Percentiles rank a stretch among this genome's conserved stretches.
Evolutionary conservation across 1,140 invertebrate species (phyloP).

Genomic region (Procambarus clarkii): DNA sequence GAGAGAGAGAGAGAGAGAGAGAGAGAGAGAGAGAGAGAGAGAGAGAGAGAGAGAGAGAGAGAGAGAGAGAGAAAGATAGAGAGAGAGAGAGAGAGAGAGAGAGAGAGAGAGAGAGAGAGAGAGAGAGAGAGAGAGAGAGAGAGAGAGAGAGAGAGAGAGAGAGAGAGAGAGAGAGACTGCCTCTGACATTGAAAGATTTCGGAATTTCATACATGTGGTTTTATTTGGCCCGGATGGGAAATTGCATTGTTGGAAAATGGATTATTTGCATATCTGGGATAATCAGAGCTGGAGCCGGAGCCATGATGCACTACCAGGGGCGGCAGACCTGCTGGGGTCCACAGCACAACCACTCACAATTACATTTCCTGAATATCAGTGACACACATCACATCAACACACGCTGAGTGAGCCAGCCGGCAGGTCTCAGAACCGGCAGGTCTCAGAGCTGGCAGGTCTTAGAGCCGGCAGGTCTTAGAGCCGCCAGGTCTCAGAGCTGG

Average conservation of each 20-base stretch:
- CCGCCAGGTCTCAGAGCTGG: no score
- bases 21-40: neutral
- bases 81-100: neutral
- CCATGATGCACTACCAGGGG: neutral
- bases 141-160: conserved; percentile 23
- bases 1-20: conserved; percentile 36
- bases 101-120: neutral
- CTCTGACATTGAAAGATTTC: conserved; percentile 30
- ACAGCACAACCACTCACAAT: no score
- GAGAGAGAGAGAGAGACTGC: conserved; percentile 10
- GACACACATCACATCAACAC: no score
- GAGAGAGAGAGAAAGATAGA: neutral
- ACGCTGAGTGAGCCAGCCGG: no score
- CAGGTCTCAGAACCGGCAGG: no score
- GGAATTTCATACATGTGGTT: conserved; percentile 41
- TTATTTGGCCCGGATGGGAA: conserved; percentile 42
- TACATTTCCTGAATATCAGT: no score
- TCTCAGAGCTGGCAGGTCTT: no score
- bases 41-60: neutral
- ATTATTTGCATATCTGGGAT: conserved; percentile 47
- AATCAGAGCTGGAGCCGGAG: neutral
- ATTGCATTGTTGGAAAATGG: conserved; percentile 41
- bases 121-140: neutral
- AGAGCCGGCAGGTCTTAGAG: no score
- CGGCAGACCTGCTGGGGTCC: no score